A percentile compares a stretch with the other conserved stretches of the same genome.
These are phyloP conservation scores for Agrotis segetum DNA, from an alignment of 2,888 invertebrate genomes.

Conservation along the genomic window DNA sequence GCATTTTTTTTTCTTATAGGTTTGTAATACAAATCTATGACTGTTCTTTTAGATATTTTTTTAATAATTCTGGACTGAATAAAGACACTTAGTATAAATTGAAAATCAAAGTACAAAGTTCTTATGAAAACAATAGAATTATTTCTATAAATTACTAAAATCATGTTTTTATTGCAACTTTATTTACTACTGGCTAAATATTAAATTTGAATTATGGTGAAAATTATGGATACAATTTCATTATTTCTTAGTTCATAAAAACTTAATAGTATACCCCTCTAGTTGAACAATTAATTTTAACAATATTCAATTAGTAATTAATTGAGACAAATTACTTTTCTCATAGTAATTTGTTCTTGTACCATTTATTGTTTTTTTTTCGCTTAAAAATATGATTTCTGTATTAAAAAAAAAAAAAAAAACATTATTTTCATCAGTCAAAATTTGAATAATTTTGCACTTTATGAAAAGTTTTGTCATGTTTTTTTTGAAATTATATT, in stretches of 20 bases:
- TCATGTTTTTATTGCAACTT: background rate
- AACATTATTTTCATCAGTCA: constrained; percentile 5
- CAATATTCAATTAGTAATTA: constrained; percentile 29
- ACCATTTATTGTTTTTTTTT: constrained; percentile 15
- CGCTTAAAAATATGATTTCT: constrained; percentile 2
- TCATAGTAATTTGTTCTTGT: constrained; percentile 15
- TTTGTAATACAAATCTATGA: too few relatives aligned
- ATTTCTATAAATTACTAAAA: background rate
- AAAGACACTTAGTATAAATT: too few relatives aligned
- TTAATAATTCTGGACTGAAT: too few relatives aligned
- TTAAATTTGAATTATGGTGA: background rate
- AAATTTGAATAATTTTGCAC: constrained; percentile 20
- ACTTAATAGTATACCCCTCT: background rate
- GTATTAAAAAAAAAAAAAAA: background rate
- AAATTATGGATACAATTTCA: background rate
- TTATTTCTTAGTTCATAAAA: constrained; percentile 6
- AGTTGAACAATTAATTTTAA: constrained; percentile 6
- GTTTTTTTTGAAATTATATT: constrained; percentile 10
- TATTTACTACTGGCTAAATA: background rate
- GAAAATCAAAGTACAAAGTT: too few relatives aligned
- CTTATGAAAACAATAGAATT: background rate
- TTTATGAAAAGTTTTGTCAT: background rate
- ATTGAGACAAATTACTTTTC: constrained; percentile 25
- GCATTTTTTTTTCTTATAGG: too few relatives aligned
- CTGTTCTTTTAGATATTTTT: too few relatives aligned